These are phyloP conservation scores for Epizoanthus fatuus DNA, from an alignment of 92 coral and sea anemone species.

Conservation along the genomic window DNA sequence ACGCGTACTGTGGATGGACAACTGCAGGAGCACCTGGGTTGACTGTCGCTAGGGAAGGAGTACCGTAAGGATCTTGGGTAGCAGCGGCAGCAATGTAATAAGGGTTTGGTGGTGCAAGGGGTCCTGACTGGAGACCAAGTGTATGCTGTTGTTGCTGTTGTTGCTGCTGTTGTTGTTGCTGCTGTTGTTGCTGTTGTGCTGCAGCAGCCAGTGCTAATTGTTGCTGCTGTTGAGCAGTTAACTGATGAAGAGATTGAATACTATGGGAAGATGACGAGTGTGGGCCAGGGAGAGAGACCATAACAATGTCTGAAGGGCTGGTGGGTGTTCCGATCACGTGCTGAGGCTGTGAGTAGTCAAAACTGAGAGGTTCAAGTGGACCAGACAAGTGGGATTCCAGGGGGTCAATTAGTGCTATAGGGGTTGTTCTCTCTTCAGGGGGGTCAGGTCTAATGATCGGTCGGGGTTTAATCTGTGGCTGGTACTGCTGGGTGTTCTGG, in stretches of 20 bases:
- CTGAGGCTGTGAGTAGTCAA: slow-evolving; percentile 73
- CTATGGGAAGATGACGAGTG: slow-evolving; percentile 63
- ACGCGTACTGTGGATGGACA: slow-evolving; percentile 95
- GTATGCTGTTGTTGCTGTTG: slow-evolving; percentile 86
- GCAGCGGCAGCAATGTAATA: slow-evolving; percentile 90
- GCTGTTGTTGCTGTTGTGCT: slow-evolving; percentile 69
- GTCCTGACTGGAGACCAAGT: slow-evolving; percentile 74
- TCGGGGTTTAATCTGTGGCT: slow-evolving; percentile 70
- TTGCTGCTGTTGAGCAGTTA: slow-evolving; percentile 87
- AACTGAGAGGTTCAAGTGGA: slow-evolving; percentile 79
- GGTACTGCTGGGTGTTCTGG: slow-evolving; percentile 63
- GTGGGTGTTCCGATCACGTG: slow-evolving; percentile 85
- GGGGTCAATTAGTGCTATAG: slow-evolving; percentile 83
- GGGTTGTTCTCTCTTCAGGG: slow-evolving; percentile 69
- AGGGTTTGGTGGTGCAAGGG: slow-evolving; percentile 84
- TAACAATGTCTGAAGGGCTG: slow-evolving; percentile 91
- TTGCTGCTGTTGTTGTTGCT: slow-evolving; percentile 75
- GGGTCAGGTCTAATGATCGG: slow-evolving; percentile 50
- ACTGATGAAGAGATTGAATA: slow-evolving; percentile 68
- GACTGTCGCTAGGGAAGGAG: slow-evolving; percentile 88
- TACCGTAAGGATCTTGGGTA: slow-evolving; percentile 94
- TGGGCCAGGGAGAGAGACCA: slow-evolving; percentile 84
- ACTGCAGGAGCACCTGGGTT: slow-evolving; percentile 88
- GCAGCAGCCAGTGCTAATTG: slow-evolving; percentile 88
- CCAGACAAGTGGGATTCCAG: slow-evolving; percentile 71